Evolutionary conservation across 2,113 vertebrate species (phyloP).

Genomic region (western clawed frog (Xenopus tropicalis)): UCB_Xtro_10.0 CM004443.2:62325001-62325500

Average conservation of each 20-base stretch:
- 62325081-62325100: no score
- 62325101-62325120: no score
- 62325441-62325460: background rate
- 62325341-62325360: slow-evolving; percentile 7
- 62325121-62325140: no score
- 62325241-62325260: background rate
- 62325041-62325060: no score
- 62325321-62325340: slow-evolving; percentile 4
- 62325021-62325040: no score
- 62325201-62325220: no score
- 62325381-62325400: background rate
- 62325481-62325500: background rate
- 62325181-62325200: no score
- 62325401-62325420: slow-evolving; percentile 6
- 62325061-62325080: no score
- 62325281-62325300: background rate
- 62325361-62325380: background rate
- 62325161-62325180: no score
- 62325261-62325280: background rate
- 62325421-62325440: slow-evolving; percentile 4
- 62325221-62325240: slow-evolving; percentile 13
- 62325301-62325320: slow-evolving; percentile 15
- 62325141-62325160: no score
- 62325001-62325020: no score
- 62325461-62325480: background rate